phyloP scores from a whole-genome alignment of 1,140 invertebrate genomes.

The Hylyphantes graminicola region DNA sequence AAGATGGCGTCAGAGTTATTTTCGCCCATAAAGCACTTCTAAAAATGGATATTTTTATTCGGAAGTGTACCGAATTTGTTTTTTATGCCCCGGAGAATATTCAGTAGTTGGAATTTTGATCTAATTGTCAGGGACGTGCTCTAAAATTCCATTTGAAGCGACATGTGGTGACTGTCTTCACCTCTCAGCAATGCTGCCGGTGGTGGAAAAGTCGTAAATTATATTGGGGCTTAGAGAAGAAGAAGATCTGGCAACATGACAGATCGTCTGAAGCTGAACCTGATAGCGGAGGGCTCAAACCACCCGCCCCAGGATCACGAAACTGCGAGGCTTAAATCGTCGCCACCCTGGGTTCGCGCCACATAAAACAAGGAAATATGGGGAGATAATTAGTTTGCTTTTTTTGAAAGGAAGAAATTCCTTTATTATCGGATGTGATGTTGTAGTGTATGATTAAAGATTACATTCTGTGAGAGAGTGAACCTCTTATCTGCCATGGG shows the following conservation, averaged over 20 bases:
- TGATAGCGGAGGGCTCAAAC: constrained; percentile 44
- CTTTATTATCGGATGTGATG: too few species aligned
- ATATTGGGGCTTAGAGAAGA: constrained; percentile 18
- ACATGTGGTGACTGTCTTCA: constrained; percentile 40
- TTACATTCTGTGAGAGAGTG: too few species aligned
- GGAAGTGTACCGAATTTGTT: too few species aligned
- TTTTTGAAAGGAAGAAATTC: not conserved
- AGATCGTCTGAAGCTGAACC: constrained; percentile 31
- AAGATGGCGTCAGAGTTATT: not conserved
- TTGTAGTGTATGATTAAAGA: too few species aligned
- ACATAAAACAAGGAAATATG: not conserved
- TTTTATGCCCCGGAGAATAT: constrained; percentile 20
- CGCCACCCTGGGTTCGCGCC: constrained; percentile 29
- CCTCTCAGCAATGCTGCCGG: not conserved
- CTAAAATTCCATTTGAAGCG: not conserved
- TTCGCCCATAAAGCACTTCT: constrained; percentile 9
- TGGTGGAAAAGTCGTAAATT: constrained; percentile 29
- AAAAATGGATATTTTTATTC: not conserved
- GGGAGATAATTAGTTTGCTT: constrained; percentile 6
- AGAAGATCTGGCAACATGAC: constrained; percentile 33
- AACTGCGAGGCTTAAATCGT: constrained; percentile 13
- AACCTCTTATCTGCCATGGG: too few species aligned
- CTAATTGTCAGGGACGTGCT: not conserved
- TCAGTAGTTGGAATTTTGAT: constrained; percentile 27
- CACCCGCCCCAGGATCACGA: constrained; percentile 35